Conservation (phyloP, 2,888 invertebrate genomes). For the Tridacna gigas region DNA sequence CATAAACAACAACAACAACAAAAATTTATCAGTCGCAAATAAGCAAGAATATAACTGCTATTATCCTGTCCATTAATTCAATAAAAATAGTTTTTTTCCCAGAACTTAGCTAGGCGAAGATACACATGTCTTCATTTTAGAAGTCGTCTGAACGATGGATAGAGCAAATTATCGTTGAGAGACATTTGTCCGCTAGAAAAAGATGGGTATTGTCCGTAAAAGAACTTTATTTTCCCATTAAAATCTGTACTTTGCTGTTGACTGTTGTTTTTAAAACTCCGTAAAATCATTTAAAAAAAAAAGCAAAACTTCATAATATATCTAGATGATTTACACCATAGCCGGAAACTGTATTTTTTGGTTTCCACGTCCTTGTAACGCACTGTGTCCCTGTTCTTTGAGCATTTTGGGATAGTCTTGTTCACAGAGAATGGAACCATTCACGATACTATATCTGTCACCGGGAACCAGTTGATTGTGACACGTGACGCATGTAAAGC, state of each 20-base stretch:
- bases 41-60: too few species aligned
- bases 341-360: conserved; percentile 77
- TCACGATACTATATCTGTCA: conserved; percentile 96
- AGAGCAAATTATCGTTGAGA: too few species aligned
- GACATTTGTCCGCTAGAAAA: too few species aligned
- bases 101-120: too few species aligned
- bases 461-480: conserved; percentile 94
- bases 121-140: too few species aligned
- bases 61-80: too few species aligned
- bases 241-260: neutral
- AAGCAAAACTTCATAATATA: neutral
- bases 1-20: too few species aligned
- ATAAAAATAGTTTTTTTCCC: too few species aligned
- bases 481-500: conserved; percentile 97
- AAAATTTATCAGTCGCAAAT: too few species aligned
- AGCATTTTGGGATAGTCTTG: conserved; percentile 97
- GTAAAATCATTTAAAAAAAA: neutral
- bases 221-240: too few species aligned
- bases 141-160: too few species aligned
- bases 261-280: neutral
- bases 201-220: too few species aligned
- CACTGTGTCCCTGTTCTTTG: conserved; percentile 81
- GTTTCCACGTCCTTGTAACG: conserved; percentile 71
- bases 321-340: conserved; percentile 44
- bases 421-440: conserved; percentile 96